Conservation (phyloP, 2,797 vertebrate genomes). For the Urophycis tenuis region DNA sequence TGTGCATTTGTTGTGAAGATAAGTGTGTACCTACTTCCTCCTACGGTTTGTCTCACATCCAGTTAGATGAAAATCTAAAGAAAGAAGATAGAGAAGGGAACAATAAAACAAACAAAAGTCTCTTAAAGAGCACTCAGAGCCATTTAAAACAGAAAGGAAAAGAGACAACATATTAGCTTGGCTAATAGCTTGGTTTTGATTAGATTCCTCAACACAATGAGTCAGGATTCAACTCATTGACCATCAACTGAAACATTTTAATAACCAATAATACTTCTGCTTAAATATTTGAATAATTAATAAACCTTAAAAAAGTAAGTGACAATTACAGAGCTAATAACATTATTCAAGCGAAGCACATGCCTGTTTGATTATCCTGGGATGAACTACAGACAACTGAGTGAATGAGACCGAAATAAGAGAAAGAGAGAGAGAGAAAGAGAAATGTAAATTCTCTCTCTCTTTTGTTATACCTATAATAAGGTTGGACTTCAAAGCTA, state of each 20-base stretch:
- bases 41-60: too few species aligned
- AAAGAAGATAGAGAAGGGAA: too few species aligned
- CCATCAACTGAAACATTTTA: background rate
- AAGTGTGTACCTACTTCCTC: too few species aligned
- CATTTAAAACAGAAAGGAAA: too few species aligned
- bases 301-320: background rate
- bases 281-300: background rate
- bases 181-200: too few species aligned
- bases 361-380: background rate
- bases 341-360: background rate
- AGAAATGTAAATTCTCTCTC: slow-evolving; percentile 3
- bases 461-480: slow-evolving; percentile 1
- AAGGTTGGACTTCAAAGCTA: slow-evolving; percentile 11
- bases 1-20: too few species aligned
- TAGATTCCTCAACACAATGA: too few species aligned
- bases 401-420: background rate
- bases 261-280: background rate
- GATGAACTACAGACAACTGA: background rate
- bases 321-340: background rate
- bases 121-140: too few species aligned
- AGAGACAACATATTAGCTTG: too few species aligned
- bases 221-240: too few species aligned
- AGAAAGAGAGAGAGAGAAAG: background rate
- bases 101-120: too few species aligned
- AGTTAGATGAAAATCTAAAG: too few species aligned